Evolutionary conservation across 2,888 invertebrate species (phyloP).

Genomic region (Aromia moschata): DNA sequence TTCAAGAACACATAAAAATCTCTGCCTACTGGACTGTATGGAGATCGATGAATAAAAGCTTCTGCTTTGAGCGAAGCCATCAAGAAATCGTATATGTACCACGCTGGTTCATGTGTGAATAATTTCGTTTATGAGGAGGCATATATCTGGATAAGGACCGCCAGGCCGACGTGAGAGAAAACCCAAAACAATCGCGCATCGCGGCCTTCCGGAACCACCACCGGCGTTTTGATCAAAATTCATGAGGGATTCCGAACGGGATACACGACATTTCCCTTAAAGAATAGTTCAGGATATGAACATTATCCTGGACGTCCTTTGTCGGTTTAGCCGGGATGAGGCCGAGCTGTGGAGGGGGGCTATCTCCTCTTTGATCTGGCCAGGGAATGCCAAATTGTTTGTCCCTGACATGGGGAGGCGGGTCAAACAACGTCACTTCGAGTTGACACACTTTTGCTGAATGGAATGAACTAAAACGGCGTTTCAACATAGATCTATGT

Average conservation of each 20-base stretch:
- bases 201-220: not conserved
- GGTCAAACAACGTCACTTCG: not conserved
- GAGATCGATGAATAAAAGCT: too few species aligned
- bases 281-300: slow-evolving; percentile 22
- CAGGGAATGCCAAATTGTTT: slow-evolving; percentile 14
- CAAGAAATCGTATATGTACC: too few species aligned
- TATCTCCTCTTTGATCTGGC: slow-evolving; percentile 17
- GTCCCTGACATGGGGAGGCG: slow-evolving; percentile 5
- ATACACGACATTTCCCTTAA: slow-evolving; percentile 16
- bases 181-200: not conserved
- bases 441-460: not conserved
- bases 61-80: too few species aligned
- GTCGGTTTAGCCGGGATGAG: not conserved
- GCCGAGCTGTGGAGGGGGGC: slow-evolving; percentile 6
- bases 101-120: not conserved
- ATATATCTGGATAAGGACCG: not conserved
- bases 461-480: not conserved
- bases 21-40: too few species aligned
- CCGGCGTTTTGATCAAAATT: slow-evolving; percentile 19
- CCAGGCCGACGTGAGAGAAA: not conserved
- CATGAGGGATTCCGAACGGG: slow-evolving; percentile 15
- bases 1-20: too few species aligned
- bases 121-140: not conserved
- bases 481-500: too few species aligned
- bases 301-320: slow-evolving; percentile 21